Base-by-base conservation (phyloP, 35 echinoderm and acorn worm genomes). In the Strongylocentrotus purpuratus region DNA sequence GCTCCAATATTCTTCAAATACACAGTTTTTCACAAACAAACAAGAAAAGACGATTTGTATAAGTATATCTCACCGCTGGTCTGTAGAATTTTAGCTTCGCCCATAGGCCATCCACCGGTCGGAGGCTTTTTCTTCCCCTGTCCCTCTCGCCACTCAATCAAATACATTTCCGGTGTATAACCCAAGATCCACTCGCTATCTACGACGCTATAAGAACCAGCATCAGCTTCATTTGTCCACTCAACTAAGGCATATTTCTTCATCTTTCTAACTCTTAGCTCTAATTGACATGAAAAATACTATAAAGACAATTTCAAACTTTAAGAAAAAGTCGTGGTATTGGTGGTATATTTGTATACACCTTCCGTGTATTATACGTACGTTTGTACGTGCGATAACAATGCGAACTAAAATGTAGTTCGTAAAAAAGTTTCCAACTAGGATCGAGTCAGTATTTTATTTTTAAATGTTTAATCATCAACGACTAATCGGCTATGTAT, bases 141-240 rank as follows among this genome's bases (percentile, higher is more conserved):
- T 33, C 91, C 91, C 46, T 93, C 91, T 93, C 91, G 45, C 91
- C 91, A 93, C 48, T 93, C 91, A 46, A 93, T 93, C 46, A 93
- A 47, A 93, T 93, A 93, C 91, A 93, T 93, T 93, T 93, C 91
- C 91, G 91, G 91, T 93, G 91, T 93, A 93, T 93, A 93, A 18
- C 91, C 91, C 45, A 93, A 58, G 46, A 93, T 93, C 91, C 91
- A 93, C 91, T 93, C 91, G 46, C 91, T 93, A 5, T 93, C 48
- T 58, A 93, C 91, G 31, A 93, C 91, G 48, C 91, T 93, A 28
- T 93, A 93, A 31, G 91, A 93, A 28, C 91, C 91, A 4, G 91
- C 91, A 58, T 93, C 91, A 58, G 91, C 91, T 13, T 93, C 91
- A 93, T 93, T 93, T 31, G 91, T 93, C 91, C 91, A 93, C 46